Conservation (phyloP, 2,113 vertebrate species). For the Tragelaphus strepsiceros region DNA sequence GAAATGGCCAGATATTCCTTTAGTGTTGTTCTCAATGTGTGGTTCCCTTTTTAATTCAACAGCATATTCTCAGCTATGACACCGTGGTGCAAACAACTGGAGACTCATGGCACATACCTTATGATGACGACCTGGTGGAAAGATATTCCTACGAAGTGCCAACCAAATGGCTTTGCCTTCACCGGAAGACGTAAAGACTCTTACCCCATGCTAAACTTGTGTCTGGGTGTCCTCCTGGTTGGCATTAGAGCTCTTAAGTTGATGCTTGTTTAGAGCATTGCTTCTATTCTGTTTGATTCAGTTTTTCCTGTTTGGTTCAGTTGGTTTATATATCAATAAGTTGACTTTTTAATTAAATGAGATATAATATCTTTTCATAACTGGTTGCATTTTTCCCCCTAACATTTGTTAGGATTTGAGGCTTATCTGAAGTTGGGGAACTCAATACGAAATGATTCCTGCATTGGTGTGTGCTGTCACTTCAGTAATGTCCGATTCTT, state of each 20-base stretch:
- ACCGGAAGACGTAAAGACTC: constrained; percentile 49
- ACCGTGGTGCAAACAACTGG: constrained; percentile 90
- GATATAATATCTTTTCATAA: neutral
- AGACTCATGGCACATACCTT: constrained; percentile 93
- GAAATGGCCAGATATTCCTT: neutral
- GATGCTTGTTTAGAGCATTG: neutral
- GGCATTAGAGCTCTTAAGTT: neutral
- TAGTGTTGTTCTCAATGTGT: constrained; percentile 16
- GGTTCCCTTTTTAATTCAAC: constrained; percentile 60
- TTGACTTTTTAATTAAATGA: constrained; percentile 26
- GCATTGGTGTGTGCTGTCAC: neutral
- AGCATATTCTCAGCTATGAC: constrained; percentile 87
- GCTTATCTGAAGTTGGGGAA: neutral
- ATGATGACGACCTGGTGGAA: constrained; percentile 84
- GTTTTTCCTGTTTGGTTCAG: neutral
- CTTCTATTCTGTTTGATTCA: neutral
- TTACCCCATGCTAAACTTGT: neutral
- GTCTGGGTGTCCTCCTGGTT: neutral
- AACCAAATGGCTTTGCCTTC: constrained; percentile 92
- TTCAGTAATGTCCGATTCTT: neutral
- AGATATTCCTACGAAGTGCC: constrained; percentile 88
- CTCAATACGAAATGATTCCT: neutral
- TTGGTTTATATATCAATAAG: neutral
- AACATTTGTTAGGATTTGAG: neutral
- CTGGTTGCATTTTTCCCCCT: neutral